Percentiles rank a stretch among this genome's conserved stretches.
Evolutionary conservation across 2,797 vertebrate genomes (phyloP).

Genomic region (Vipera latastei): DNA sequence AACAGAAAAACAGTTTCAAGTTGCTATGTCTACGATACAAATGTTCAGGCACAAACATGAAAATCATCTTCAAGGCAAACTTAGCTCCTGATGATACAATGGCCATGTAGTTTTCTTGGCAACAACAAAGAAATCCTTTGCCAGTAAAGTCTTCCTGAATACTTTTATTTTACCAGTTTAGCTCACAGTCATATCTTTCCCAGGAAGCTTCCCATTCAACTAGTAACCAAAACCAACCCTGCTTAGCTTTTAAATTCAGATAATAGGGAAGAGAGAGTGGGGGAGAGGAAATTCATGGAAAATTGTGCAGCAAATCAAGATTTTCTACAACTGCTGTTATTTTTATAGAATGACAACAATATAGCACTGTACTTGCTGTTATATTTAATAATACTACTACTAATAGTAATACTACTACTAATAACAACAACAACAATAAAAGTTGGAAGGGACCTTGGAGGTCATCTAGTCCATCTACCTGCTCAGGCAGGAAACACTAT

Average conservation of each 20-base stretch:
- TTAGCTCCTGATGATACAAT: background rate
- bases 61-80: background rate
- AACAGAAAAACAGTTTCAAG: background rate
- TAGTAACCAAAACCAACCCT: background rate
- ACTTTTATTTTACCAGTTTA: background rate
- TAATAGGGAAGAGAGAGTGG: background rate
- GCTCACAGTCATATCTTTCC: background rate
- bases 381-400: constrained; percentile 25
- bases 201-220: background rate
- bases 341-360: background rate
- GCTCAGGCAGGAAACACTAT: too few relatives aligned
- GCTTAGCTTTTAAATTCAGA: background rate
- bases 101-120: background rate
- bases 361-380: constrained; percentile 28
- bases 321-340: background rate
- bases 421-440: too few relatives aligned
- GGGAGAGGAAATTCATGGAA: background rate
- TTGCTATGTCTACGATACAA: background rate
- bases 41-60: background rate
- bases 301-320: background rate
- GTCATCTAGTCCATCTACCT: too few relatives aligned
- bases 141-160: background rate
- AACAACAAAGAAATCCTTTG: background rate
- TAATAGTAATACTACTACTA: too few relatives aligned
- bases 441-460: too few relatives aligned